Conservation (phyloP, 2,797 vertebrate genomes). For the Gymnopithys bicolor region DNA sequence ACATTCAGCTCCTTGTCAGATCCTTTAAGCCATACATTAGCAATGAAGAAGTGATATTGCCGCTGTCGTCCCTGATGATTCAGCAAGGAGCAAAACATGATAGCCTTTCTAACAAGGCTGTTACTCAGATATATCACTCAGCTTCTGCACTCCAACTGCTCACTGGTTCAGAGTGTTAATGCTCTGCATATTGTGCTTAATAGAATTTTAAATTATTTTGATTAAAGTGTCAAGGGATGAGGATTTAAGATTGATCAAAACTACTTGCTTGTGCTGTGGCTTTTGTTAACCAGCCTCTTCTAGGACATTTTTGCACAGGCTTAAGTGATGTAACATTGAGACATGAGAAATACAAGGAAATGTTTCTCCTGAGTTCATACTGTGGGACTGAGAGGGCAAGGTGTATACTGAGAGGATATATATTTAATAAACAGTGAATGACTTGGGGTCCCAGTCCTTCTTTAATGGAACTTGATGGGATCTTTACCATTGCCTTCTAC, state of each 20-base stretch:
- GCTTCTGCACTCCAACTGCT: background rate
- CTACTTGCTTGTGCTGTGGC: conserved; percentile 49
- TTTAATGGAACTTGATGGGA: background rate
- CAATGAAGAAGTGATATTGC: conserved; percentile 13
- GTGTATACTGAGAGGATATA: background rate
- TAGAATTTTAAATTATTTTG: conserved; percentile 82
- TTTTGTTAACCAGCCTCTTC: conserved; percentile 62
- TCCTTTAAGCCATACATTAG: conserved; percentile 7
- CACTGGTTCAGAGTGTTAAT: conserved; percentile 66
- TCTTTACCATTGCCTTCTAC: background rate
- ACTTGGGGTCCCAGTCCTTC: background rate
- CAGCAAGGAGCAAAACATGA: conserved; percentile 54
- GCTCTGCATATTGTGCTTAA: conserved; percentile 76
- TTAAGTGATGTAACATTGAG: conserved; percentile 37
- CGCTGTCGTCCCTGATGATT: conserved; percentile 26
- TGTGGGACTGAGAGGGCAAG: background rate
- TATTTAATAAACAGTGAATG: background rate
- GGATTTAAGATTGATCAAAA: conserved; percentile 75
- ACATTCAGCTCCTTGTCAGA: conserved; percentile 16
- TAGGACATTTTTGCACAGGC: conserved; percentile 42
- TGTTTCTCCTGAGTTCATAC: conserved; percentile 36
- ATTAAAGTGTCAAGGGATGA: conserved; percentile 79
- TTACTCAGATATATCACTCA: conserved; percentile 39
- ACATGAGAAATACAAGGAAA: conserved; percentile 24
- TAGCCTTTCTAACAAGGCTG: conserved; percentile 47